A percentile compares a stretch with the other conserved stretches of the same genome.
These are phyloP conservation scores for Nebria ingens DNA, from an alignment of 1,140 invertebrate genomes.

Conservation along the genomic window DNA sequence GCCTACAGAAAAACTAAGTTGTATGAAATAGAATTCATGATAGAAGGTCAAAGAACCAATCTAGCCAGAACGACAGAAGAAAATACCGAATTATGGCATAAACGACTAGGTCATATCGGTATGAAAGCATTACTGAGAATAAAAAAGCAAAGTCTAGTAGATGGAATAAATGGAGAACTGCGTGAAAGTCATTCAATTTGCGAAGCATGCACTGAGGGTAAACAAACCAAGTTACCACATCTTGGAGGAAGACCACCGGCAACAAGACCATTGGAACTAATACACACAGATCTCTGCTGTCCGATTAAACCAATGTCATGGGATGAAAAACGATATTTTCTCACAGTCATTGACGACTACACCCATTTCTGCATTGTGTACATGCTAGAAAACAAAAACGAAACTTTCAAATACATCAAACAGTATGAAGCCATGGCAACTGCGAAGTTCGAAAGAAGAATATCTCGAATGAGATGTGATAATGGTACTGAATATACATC, in stretches of 20 bases:
- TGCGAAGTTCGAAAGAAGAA: conserved; percentile 13
- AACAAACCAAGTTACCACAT: conserved; percentile 16
- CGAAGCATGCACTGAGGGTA: conserved; percentile 17
- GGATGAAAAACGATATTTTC: conserved; percentile 28
- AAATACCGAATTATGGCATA: not conserved
- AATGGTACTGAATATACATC: conserved; percentile 19
- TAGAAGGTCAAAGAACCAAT: no score
- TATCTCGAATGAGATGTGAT: conserved; percentile 17
- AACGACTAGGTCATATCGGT: not conserved
- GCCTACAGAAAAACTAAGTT: no score
- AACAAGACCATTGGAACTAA: conserved; percentile 22
- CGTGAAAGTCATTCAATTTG: no score
- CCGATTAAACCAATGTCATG: conserved; percentile 26
- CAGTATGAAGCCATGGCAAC: conserved; percentile 19
- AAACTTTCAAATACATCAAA: conserved; percentile 24
- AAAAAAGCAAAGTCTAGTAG: not conserved
- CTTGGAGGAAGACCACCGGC: conserved; percentile 10
- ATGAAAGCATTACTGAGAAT: not conserved
- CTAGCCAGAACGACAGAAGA: no score
- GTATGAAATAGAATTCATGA: no score
- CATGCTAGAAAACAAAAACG: conserved; percentile 27
- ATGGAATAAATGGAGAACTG: no score
- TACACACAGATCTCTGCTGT: conserved; percentile 32
- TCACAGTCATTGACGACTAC: conserved; percentile 33
- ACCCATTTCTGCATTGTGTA: conserved; percentile 29